Evolutionary conservation across 2,888 invertebrate species (phyloP), one percentile per base, ranked within the genome.

Genomic region (Isotomurus palustris): DNA sequence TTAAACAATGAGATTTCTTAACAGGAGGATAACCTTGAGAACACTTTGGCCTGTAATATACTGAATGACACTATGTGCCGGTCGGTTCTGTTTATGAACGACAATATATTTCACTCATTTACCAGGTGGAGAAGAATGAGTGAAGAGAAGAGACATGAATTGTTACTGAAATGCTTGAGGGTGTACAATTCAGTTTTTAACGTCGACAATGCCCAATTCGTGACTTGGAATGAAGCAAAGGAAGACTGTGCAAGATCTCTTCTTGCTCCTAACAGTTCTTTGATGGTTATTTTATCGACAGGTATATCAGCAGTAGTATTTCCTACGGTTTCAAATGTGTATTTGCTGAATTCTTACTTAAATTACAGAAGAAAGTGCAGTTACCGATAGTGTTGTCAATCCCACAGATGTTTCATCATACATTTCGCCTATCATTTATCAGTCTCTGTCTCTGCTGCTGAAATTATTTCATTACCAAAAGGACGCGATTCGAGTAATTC

Each of bases 31-130:
- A n/a, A n/a, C n/a, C n/a, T n/a, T n/a, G n/a, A n/a, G n/a, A n/a
- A n/a, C n/a, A n/a, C 10, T 6, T 40, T 40, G 6, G 40, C 40
- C 8, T 6, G 17, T 40, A 19, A 40, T 40, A 6, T 40, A 6
- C n/a, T n/a, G 17, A 19, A 40, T n/a, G 17, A 6, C 6, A 40
- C 17, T 40, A 19, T 19, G 29, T 19, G 40, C 8, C 10, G 12
- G 43, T 62, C 49, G 22, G 43, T 55, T 53, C 56, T 56, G 41
- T 69, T 60, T 43, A 52, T 64, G 2, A 48, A 56, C 2, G 64
- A 69, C 52, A 67, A 66, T 36, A 61, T 69, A 49, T 36, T 66
- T 12, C 51, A 58, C 5, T 49, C 62, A 0, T 67, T 61, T 43
- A 52, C 55, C 8, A 56, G 50, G 19, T 69, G 69, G 69, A 57